These are phyloP conservation scores for Ameiurus melas DNA, from an alignment of 2,113 vertebrate species.

Conservation along the genomic window DNA sequence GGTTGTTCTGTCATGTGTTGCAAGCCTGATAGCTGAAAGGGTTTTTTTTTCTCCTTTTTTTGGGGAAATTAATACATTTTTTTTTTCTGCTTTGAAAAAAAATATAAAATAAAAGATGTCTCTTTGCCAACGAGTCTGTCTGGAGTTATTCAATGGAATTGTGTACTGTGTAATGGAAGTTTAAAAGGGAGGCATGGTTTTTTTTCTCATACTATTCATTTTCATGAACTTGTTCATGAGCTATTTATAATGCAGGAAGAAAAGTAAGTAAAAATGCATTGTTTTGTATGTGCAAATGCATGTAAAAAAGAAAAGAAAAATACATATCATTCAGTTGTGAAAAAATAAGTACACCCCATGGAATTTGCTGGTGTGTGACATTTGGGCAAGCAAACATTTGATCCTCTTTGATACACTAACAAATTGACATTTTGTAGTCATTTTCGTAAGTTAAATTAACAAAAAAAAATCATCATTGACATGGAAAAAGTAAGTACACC, in stretches of 20 bases:
- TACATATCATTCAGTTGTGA: too few species aligned
- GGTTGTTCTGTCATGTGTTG: slow-evolving; percentile 55
- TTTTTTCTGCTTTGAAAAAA: slow-evolving; percentile 75
- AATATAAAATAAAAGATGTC: slow-evolving; percentile 60
- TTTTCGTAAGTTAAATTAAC: too few species aligned
- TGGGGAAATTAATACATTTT: slow-evolving; percentile 64
- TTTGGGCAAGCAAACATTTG: too few species aligned
- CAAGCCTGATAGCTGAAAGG: slow-evolving; percentile 57
- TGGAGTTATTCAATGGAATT: background rate
- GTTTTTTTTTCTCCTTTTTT: slow-evolving; percentile 56
- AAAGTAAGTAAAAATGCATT: background rate
- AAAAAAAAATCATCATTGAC: too few species aligned
- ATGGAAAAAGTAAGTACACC: too few species aligned
- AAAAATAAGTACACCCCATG: too few species aligned
- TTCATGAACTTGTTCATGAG: background rate
- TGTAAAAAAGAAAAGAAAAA: too few species aligned
- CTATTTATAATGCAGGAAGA: background rate
- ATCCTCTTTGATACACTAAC: too few species aligned
- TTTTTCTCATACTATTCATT: background rate
- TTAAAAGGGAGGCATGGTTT: background rate
- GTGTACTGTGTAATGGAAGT: background rate
- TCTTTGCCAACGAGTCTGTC: slow-evolving; percentile 61
- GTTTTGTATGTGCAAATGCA: too few species aligned
- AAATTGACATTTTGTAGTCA: too few species aligned
- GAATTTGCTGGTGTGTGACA: too few species aligned